Evolutionary conservation across 2,888 invertebrate genomes (phyloP), one percentile per base, ranked within the genome.

Genomic region (Drosophila yooni): DNA sequence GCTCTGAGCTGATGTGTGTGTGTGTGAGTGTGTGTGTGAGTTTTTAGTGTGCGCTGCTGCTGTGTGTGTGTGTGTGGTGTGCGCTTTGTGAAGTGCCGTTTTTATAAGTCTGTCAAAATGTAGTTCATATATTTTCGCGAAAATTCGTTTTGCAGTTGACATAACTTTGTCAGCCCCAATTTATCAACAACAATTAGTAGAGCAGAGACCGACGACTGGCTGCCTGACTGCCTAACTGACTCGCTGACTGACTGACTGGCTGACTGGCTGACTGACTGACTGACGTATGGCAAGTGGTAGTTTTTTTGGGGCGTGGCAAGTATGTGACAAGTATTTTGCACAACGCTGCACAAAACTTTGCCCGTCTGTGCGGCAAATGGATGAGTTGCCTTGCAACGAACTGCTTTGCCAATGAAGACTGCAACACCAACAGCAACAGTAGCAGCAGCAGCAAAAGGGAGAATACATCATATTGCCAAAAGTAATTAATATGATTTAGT

Each of bases 101-200:
- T 85, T 88, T 85, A 86, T 80, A 82, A 88, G 88, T 86, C 89
- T 88, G 85, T 71, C 88, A 86, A 86, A 88, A 78, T 83, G 82
- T 82, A 86, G 83, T 86, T 88, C 78, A 85, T 88, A 86, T 83
- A 86, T 80, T 86, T 83, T 83, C 82, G 87, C 81, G 84, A 89
- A 89, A 87, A 87, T 87, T 87, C 86, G 79, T 86, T 86, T 86
- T 86, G 85, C 87, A 87, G 89, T 87, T 87, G 89, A 87, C 89
- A 89, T 87, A 89, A 87, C 87, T 87, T 87, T 87, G 87, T 87
- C 87, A 87, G 83, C 77, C 76, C 79, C 87, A 87, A 87, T 89
- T 89, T 87, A 87, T 89, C 89, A 87, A 89, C 87, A 87, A 87
- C 89, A 87, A 87, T 89, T 87, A 89, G 86, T 82, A 82, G 88